phyloP scores from a whole-genome alignment of 2,888 invertebrate genomes.

The Cinara cedri region DNA sequence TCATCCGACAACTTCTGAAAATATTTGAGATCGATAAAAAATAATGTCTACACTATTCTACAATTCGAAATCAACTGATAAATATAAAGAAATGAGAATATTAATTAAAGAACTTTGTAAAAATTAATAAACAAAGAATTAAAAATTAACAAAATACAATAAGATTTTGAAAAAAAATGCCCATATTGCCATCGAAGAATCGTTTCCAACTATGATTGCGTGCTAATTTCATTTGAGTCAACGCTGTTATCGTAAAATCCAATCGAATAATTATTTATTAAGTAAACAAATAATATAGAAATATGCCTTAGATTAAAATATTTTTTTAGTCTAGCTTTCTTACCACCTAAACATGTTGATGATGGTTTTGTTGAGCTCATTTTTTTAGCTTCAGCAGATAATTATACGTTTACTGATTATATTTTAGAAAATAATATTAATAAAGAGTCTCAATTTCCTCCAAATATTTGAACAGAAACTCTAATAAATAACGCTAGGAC shows the following conservation, averaged over 20 bases:
- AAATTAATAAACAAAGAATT: too few relatives aligned
- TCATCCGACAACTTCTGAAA: not conserved
- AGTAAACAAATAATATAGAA: conserved; percentile 5
- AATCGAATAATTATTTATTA: not conserved
- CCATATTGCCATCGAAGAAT: not conserved
- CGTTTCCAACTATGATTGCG: not conserved
- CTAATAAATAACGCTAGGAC: not conserved
- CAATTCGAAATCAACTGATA: too few relatives aligned
- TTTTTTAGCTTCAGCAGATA: not conserved
- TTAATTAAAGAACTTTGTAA: too few relatives aligned
- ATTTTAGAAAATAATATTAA: not conserved
- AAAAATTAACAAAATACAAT: too few relatives aligned
- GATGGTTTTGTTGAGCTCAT: not conserved
- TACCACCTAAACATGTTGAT: not conserved
- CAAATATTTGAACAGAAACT: not conserved
- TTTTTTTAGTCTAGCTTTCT: not conserved
- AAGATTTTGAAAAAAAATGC: not conserved
- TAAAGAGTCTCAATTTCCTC: not conserved
- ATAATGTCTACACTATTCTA: not conserved
- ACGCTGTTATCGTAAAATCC: not conserved
- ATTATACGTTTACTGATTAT: not conserved
- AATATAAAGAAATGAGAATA: too few relatives aligned
- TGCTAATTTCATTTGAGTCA: not conserved
- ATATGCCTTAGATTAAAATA: not conserved
- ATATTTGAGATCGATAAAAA: not conserved